Percentiles rank a stretch among this genome's conserved stretches.
Evolutionary conservation across 2,888 invertebrate genomes (phyloP).

Genomic region (Latrodectus hesperus): DNA sequence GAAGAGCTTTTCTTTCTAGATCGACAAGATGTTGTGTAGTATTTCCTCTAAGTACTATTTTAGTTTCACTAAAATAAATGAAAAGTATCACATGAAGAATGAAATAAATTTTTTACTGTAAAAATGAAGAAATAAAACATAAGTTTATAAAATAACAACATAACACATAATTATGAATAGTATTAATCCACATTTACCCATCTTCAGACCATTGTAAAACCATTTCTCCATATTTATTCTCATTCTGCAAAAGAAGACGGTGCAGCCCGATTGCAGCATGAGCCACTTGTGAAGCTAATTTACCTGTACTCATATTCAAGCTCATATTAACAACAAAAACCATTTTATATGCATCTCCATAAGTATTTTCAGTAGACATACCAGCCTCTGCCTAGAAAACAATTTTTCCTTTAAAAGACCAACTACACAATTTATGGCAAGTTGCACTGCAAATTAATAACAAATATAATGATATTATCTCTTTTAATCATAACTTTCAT

Average conservation of each 20-base stretch:
- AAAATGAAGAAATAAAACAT: neutral
- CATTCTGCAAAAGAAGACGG: slow-evolving; percentile 76
- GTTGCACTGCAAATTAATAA: too few relatives aligned
- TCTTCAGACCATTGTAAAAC: slow-evolving; percentile 76
- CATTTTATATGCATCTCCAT: slow-evolving; percentile 79
- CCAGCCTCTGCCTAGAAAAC: slow-evolving; percentile 72
- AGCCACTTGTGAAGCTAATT: slow-evolving; percentile 79
- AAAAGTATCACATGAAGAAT: neutral
- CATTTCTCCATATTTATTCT: slow-evolving; percentile 75
- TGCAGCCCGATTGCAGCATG: slow-evolving; percentile 80
- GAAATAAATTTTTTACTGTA: neutral
- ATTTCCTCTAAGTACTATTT: slow-evolving; percentile 76
- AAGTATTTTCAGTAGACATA: slow-evolving; percentile 72
- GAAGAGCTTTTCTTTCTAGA: slow-evolving; percentile 75
- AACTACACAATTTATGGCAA: too few relatives aligned
- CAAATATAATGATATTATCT: too few relatives aligned
- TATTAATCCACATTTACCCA: slow-evolving; percentile 73
- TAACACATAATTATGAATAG: neutral
- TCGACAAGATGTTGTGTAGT: slow-evolving; percentile 76
- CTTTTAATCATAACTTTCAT: too few relatives aligned
- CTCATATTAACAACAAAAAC: slow-evolving; percentile 80
- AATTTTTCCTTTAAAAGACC: neutral
- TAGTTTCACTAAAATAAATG: slow-evolving; percentile 75
- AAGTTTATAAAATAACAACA: neutral
- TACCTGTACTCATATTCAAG: slow-evolving; percentile 81